These are phyloP conservation scores for Adoxophyes honmai DNA, from an alignment of 1,140 invertebrate genomes.

Conservation along the genomic window DNA sequence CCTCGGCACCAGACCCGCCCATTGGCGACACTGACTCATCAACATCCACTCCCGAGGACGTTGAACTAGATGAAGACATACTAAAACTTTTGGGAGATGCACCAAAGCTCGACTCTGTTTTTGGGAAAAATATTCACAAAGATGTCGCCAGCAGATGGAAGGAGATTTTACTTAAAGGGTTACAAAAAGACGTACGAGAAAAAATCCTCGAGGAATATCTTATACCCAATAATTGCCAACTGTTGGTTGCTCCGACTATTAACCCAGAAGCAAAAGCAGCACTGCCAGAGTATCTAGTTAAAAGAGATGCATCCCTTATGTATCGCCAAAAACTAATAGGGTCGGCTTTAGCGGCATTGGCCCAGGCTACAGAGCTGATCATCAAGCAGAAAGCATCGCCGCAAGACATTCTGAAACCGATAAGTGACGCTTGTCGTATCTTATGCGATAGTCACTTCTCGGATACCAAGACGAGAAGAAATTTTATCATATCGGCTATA, in stretches of 20 bases:
- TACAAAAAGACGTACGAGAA: conserved; percentile 8
- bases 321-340: not conserved
- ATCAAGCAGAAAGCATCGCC: not conserved
- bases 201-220: conserved; percentile 5
- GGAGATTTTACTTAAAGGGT: conserved; percentile 7
- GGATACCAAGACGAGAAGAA: conserved; percentile 11
- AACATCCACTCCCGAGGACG: not conserved
- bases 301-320: not conserved
- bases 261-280: conserved; percentile 12
- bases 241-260: not conserved
- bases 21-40: too few species aligned
- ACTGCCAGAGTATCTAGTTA: not conserved
- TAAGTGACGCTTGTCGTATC: conserved; percentile 19
- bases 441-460: conserved; percentile 17
- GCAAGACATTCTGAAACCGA: conserved; percentile 2
- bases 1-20: too few species aligned
- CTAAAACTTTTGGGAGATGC: conserved; percentile 7
- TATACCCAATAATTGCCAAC: conserved; percentile 11
- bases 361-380: not conserved
- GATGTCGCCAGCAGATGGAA: conserved; percentile 11
- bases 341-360: not conserved
- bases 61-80: conserved; percentile 2
- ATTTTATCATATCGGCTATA: not conserved
- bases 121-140: conserved; percentile 6
- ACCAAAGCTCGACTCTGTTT: not conserved